Base-by-base conservation (phyloP, 2,888 invertebrate genomes). In the Athetis lepigone region DNA sequence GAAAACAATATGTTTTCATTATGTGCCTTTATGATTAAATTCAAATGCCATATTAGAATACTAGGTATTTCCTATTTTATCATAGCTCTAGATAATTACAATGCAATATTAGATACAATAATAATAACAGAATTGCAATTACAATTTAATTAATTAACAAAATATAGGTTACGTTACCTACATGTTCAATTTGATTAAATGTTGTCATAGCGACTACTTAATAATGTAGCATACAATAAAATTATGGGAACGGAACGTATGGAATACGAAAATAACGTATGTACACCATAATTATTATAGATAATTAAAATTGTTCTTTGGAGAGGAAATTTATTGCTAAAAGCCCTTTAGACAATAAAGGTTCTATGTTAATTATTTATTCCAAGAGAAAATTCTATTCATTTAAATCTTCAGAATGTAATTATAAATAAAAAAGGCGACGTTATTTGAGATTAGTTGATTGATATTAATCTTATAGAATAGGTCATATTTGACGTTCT, bases 401-500 rank as follows among this genome's bases (percentile, higher is more conserved):
- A n/a, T n/a, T n/a, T n/a, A n/a, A n/a, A n/a, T n/a, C n/a, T n/a
- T n/a, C n/a, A n/a, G n/a, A n/a, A n/a, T n/a, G n/a, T n/a, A n/a
- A n/a, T n/a, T n/a, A n/a, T 33, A 8, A 11, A 13, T 13, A 33
- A 25, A 11, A 1, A 33, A 33, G 9, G 13, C 11, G 11, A 33
- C 29, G 33, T 33, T 29, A 13, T 2, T 9, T n/a, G 21, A 18
- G 37, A 39, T 47, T 29, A 23, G 36, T 29, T 51, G 19, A 36
- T 23, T 56, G 23, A 51, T 52, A 56, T 50, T 9, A 36, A 45
- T 36, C 21, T 52, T 36, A 33, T 25, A 67, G 42, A 36, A 43
- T 49, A 46, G 47, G 51, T 60, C 54, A 59, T 59, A 39, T 54
- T 54, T 62, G 46, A 55, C 50, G 42, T 25, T 36, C 33, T 18